phyloP scores from a whole-genome alignment of 2,797 vertebrate genomes.

The Rhinophrynus dorsalis region DNA sequence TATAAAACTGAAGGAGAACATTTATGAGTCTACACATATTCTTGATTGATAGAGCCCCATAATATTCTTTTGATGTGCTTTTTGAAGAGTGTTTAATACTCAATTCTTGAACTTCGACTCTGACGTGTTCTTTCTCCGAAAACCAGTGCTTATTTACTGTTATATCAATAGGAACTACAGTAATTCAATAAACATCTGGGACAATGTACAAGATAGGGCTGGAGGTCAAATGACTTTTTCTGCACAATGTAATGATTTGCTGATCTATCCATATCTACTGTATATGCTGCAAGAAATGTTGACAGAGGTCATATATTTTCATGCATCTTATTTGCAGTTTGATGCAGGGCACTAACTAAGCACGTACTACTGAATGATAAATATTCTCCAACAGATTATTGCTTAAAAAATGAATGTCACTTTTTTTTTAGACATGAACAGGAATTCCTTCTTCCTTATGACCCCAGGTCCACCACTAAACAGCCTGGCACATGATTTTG shows the following conservation, averaged over 20 bases:
- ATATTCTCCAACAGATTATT: too few species aligned
- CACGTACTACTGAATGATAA: too few species aligned
- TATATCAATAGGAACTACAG: conserved; percentile 7
- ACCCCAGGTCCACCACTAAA: too few species aligned
- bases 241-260: neutral
- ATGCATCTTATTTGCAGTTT: too few species aligned
- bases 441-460: too few species aligned
- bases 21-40: conserved; percentile 1
- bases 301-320: too few species aligned
- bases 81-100: conserved; percentile 12
- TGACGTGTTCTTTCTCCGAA: conserved; percentile 26
- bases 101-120: conserved; percentile 1
- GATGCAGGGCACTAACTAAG: too few species aligned
- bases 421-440: too few species aligned
- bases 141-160: conserved; percentile 1
- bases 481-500: too few species aligned
- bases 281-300: neutral
- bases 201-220: too few species aligned
- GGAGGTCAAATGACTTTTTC: too few species aligned
- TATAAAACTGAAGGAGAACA: conserved; percentile 11
- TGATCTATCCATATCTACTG: neutral
- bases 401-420: too few species aligned
- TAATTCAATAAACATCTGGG: conserved; percentile 13
- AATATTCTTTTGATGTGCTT: conserved; percentile 29
- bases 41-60: conserved; percentile 19